Percentiles rank a stretch among this genome's conserved stretches.
phyloP scores from a whole-genome alignment of 2,797 vertebrate genomes.

The Chelidonichthys spinosus region DNA sequence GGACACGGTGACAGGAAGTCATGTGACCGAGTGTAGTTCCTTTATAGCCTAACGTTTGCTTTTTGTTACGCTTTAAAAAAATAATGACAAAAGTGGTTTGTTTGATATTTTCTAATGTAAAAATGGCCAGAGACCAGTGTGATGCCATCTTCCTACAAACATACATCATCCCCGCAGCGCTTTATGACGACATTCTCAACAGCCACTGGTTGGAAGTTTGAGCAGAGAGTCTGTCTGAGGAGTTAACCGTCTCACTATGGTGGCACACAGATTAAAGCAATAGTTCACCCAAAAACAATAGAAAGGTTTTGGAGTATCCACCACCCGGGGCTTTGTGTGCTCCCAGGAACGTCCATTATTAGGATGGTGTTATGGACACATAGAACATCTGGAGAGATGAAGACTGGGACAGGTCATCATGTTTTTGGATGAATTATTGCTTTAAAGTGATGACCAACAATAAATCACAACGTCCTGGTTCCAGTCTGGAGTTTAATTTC shows the following conservation, averaged over 20 bases:
- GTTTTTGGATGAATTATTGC: not conserved
- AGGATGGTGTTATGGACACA: too few species aligned
- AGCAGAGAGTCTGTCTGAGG: not conserved
- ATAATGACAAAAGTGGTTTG: too few species aligned
- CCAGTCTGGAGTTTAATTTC: not conserved
- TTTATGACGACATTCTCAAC: not conserved
- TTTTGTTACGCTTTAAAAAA: too few species aligned
- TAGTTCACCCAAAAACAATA: not conserved
- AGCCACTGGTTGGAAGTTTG: not conserved
- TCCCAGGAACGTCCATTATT: too few species aligned
- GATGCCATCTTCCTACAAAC: too few species aligned
- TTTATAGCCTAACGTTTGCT: not conserved
- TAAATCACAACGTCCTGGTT: not conserved
- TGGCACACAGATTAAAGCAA: not conserved
- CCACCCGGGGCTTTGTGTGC: too few species aligned
- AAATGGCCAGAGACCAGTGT: too few species aligned
- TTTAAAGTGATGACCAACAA: not conserved
- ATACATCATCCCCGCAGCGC: too few species aligned
- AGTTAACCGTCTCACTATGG: not conserved
- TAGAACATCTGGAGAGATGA: too few species aligned
- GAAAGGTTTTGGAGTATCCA: not conserved
- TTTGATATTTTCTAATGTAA: too few species aligned
- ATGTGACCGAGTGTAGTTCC: not conserved
- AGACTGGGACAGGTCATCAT: too few species aligned
- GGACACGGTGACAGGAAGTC: not conserved